Evolutionary conservation across 1,140 invertebrate species (phyloP).

Genomic region (Carposina sasakii): DNA sequence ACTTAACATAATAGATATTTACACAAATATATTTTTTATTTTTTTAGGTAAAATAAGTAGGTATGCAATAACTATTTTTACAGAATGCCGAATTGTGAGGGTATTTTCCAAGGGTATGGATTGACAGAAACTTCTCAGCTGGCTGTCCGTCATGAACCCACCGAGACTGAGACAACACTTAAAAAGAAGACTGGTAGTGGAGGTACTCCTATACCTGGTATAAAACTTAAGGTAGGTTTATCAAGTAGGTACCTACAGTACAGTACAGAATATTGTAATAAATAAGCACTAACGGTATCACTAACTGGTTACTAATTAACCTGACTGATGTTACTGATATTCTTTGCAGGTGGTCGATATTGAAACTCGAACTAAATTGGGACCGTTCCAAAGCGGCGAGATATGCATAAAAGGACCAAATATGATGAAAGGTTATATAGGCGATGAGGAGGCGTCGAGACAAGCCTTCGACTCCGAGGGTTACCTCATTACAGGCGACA

Average conservation of each 20-base stretch:
- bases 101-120: conserved; percentile 48
- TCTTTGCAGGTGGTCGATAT: conserved; percentile 67
- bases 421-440: conserved; percentile 78
- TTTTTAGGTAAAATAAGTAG: too few relatives aligned
- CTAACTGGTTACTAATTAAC: too few relatives aligned
- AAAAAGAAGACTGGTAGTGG: conserved; percentile 38
- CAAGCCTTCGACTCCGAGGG: conserved; percentile 79
- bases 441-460: conserved; percentile 74
- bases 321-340: too few relatives aligned
- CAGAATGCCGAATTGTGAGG: conserved; percentile 41
- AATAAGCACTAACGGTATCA: background rate
- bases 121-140: conserved; percentile 47
- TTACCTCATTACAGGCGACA: conserved; percentile 86
- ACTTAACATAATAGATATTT: too few relatives aligned
- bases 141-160: conserved; percentile 24
- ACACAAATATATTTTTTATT: too few relatives aligned
- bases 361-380: conserved; percentile 71
- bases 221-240: conserved; percentile 43
- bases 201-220: conserved; percentile 39
- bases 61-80: too few relatives aligned
- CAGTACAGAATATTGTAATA: conserved; percentile 28
- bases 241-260: conserved; percentile 26
- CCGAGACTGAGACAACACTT: conserved; percentile 9
- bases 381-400: conserved; percentile 74
- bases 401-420: conserved; percentile 75